Evolutionary conservation across 2,888 invertebrate genomes (phyloP), one percentile per base, ranked within the genome.

Genomic region (Diadegma fenestrale): DNA sequence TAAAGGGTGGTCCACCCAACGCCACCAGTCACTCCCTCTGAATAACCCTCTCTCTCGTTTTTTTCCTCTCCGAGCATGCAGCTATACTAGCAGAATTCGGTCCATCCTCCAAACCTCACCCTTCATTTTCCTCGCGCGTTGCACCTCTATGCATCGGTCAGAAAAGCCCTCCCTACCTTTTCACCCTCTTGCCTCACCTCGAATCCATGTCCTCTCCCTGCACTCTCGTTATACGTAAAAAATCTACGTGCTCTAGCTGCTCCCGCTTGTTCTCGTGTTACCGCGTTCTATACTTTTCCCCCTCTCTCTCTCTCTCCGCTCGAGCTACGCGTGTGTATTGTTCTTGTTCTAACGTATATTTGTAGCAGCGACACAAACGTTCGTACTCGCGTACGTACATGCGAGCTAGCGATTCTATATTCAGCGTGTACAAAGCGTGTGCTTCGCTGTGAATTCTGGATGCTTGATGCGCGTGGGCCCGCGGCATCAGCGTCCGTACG

Each of bases 131-230:
- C 82, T 37, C 64, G 61, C 64, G 61, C 26, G 22, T 68, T 84
- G 80, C 69, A 85, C 83, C 82, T 85, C 84, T 73, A 58, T 82
- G 81, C 75, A 82, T 77, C 80, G 71, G 76, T 63, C 80, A 72
- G 84, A 80, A 73, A 81, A 83, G 63, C 75, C 54, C 75, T 30
- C 69, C 78, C 51, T 41, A 72, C 22, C 58, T 43, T 61, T 37
- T 78, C 54, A 61, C 82, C 79, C 79, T 80, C 85, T 45, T 68
- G 68, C 83, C 80, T 81, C 88, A 87, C 88, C 82, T 85, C 89
- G 89, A 90, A 90, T 89, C 88, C 89, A 89, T 89, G 89, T 90
- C 89, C 88, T 90, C 89, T 88, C 89, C 87, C 89, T 88, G 87
- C 89, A 86, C 88, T 90, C 87, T 88, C 90, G 88, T 89, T 88